Percentiles rank a stretch among this genome's conserved stretches.
phyloP scores from a whole-genome alignment of 2,888 invertebrate genomes.

The Xestobium rufovillosum region DNA sequence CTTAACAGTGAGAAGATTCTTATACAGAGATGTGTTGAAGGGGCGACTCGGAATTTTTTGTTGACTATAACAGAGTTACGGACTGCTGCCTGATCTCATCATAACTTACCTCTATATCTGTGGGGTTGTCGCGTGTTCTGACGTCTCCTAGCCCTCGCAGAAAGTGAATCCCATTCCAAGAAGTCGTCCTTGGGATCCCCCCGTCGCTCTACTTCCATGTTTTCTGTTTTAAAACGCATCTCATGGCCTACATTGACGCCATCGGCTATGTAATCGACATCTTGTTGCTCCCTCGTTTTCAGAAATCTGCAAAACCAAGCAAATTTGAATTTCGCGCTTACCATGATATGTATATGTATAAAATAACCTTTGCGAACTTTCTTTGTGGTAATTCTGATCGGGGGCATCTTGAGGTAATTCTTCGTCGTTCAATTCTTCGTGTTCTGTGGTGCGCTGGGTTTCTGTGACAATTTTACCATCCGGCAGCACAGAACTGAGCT shows the following conservation, averaged over 20 bases:
- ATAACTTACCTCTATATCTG: slow-evolving; percentile 47
- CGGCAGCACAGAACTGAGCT: slow-evolving; percentile 66
- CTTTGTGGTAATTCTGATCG: slow-evolving; percentile 44
- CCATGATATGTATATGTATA: background rate
- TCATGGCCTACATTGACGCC: slow-evolving; percentile 75
- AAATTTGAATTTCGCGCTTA: background rate
- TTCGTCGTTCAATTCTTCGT: slow-evolving; percentile 77
- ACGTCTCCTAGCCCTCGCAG: slow-evolving; percentile 61
- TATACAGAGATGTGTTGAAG: background rate
- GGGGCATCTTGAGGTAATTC: slow-evolving; percentile 59
- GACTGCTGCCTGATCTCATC: no score
- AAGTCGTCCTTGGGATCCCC: slow-evolving; percentile 61
- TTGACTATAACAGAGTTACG: no score
- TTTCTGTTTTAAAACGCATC: slow-evolving; percentile 73
- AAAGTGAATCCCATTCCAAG: slow-evolving; percentile 71
- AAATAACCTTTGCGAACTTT: slow-evolving; percentile 41
- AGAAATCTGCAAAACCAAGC: slow-evolving; percentile 47
- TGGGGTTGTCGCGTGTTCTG: slow-evolving; percentile 39
- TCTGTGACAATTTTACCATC: slow-evolving; percentile 84
- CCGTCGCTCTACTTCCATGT: slow-evolving; percentile 69
- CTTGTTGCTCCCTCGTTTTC: slow-evolving; percentile 71
- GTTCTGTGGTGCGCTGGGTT: slow-evolving; percentile 72
- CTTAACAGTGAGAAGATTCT: background rate
- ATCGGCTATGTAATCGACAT: slow-evolving; percentile 76
- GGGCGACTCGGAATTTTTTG: background rate